A percentile compares a stretch with the other conserved stretches of the same genome.
Conservation (phyloP, 2,113 vertebrate genomes). For the Excalfactoria chinensis region DNA sequence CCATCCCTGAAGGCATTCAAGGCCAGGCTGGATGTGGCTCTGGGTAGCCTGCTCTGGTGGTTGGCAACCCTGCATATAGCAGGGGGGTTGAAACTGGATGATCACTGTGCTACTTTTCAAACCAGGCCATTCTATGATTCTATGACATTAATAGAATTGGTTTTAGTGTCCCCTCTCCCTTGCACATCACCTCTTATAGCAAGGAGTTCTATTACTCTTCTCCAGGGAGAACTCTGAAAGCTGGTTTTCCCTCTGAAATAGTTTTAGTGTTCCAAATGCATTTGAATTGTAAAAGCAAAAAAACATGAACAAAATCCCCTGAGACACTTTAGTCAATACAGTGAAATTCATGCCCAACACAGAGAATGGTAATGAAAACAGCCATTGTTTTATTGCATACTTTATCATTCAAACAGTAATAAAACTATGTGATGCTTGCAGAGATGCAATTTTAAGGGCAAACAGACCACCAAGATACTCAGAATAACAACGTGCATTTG, state of each 20-base stretch:
- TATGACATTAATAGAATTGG: background rate
- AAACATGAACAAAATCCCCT: constrained; percentile 24
- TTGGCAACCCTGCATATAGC: no score
- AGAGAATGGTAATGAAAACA: constrained; percentile 38
- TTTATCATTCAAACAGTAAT: background rate
- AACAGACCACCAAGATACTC: background rate
- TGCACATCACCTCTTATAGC: background rate
- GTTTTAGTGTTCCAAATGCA: background rate
- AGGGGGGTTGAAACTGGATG: no score
- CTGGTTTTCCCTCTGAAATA: background rate
- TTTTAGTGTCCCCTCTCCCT: background rate
- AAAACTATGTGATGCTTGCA: background rate
- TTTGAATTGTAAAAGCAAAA: constrained; percentile 40
- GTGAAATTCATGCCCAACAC: constrained; percentile 1
- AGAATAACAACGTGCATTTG: background rate
- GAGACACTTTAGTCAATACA: constrained; percentile 4
- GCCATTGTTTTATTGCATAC: background rate
- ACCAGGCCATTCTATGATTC: background rate
- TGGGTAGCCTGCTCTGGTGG: no score
- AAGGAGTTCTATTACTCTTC: background rate
- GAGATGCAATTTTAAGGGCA: background rate
- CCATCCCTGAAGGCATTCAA: no score
- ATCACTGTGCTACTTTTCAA: no score
- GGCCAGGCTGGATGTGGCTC: no score
- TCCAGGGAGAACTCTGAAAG: background rate